These are phyloP conservation scores for Protosalanx chinensis DNA, from an alignment of 2,797 vertebrate genomes.

Conservation along the genomic window DNA sequence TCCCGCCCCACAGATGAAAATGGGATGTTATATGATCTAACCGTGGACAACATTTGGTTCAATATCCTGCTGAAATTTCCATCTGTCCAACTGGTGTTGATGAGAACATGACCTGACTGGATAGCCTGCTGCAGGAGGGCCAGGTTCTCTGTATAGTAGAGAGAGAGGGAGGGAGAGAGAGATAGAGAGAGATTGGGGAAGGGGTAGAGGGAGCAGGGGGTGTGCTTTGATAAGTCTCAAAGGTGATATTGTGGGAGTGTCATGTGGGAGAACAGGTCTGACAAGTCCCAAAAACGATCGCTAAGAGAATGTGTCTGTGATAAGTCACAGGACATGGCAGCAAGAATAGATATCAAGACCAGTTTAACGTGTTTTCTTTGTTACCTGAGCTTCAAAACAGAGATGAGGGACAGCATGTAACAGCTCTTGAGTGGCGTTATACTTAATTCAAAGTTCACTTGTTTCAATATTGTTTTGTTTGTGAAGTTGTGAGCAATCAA, in stretches of 20 bases:
- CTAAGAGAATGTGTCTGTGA: conserved; percentile 38
- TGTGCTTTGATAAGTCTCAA: conserved; percentile 42
- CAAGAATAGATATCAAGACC: too few species aligned
- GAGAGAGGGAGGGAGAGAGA: conserved; percentile 15
- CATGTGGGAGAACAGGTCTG: conserved; percentile 65
- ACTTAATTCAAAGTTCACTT: too few species aligned
- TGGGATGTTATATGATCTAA: conserved; percentile 30
- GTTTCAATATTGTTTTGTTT: too few species aligned
- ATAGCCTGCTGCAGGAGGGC: conserved; percentile 49
- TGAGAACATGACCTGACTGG: conserved; percentile 46
- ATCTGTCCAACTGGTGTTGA: conserved; percentile 51
- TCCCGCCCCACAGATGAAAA: background rate
- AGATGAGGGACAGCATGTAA: too few species aligned
- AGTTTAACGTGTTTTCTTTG: too few species aligned
- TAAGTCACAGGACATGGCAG: background rate
- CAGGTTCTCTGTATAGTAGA: conserved; percentile 59
- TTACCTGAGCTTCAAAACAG: too few species aligned
- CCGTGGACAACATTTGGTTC: conserved; percentile 57
- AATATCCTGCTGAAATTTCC: conserved; percentile 44
- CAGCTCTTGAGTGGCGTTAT: too few species aligned
- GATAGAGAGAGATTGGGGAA: conserved; percentile 10
- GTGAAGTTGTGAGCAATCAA: conserved; percentile 54
- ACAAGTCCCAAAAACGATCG: conserved; percentile 58
- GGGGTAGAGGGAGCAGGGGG: conserved; percentile 24
- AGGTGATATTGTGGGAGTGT: conserved; percentile 52